phyloP scores from a whole-genome alignment of 2,888 invertebrate genomes.

The Willowsia nigromaculata region DNA sequence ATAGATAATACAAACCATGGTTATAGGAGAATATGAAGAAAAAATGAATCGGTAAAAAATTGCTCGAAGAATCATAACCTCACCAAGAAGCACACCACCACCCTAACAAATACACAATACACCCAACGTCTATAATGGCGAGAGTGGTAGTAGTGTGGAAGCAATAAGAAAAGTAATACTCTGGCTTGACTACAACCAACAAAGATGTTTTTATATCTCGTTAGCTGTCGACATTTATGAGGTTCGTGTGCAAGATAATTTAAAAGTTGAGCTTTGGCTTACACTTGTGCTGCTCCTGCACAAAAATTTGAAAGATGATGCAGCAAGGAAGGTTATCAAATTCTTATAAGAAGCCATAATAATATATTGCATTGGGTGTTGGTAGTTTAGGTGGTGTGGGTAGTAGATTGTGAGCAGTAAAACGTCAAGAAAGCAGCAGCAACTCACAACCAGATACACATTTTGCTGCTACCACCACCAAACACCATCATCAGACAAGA shows the following conservation, averaged over 20 bases:
- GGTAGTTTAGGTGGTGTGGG: not conserved
- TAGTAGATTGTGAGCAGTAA: slow-evolving; percentile 20
- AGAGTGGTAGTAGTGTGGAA: not conserved
- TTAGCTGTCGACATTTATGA: slow-evolving; percentile 69
- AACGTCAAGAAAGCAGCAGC: slow-evolving; percentile 1
- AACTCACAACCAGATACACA: not conserved
- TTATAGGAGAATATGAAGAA: not conserved
- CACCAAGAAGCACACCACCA: not conserved
- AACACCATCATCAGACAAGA: not conserved
- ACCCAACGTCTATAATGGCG: not conserved
- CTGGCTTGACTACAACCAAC: slow-evolving; percentile 16
- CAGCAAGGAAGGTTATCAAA: slow-evolving; percentile 56
- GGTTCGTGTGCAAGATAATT: slow-evolving; percentile 70
- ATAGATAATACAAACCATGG: not conserved
- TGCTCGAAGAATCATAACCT: not conserved
- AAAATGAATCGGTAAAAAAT: not conserved
- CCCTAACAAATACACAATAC: not conserved
- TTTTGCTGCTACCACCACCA: not conserved
- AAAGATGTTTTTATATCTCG: slow-evolving; percentile 51
- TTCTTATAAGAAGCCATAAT: slow-evolving; percentile 49
- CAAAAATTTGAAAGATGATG: slow-evolving; percentile 19
- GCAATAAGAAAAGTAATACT: slow-evolving; percentile 10
- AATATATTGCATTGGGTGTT: slow-evolving; percentile 56
- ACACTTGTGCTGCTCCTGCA: not conserved
- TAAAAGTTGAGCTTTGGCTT: slow-evolving; percentile 56